phyloP scores from a whole-genome alignment of 2,888 invertebrate genomes.

The Liopterus haemorrhoidalis region DNA sequence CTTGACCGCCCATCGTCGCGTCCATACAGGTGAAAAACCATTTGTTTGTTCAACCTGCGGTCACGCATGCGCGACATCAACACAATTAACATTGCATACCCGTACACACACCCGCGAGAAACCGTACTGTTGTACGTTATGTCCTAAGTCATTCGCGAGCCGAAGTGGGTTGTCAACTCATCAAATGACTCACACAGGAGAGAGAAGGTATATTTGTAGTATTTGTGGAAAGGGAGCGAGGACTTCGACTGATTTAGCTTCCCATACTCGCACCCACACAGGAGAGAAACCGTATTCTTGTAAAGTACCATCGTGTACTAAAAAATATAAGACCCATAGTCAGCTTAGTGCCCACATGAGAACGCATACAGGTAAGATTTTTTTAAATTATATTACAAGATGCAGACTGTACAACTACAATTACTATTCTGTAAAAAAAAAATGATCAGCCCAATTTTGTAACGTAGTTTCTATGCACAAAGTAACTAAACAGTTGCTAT shows the following conservation, averaged over 20 bases:
- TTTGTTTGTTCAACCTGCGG: slow-evolving; percentile 37
- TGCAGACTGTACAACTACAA: no score
- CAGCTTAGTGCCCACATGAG: slow-evolving; percentile 34
- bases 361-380: slow-evolving; percentile 34
- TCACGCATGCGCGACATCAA: slow-evolving; percentile 34
- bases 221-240: slow-evolving; percentile 35
- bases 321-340: slow-evolving; percentile 36
- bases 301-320: slow-evolving; percentile 34
- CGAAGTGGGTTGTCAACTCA: slow-evolving; percentile 35
- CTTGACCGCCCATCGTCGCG: slow-evolving; percentile 34
- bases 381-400: neutral
- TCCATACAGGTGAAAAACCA: slow-evolving; percentile 36
- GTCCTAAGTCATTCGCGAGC: slow-evolving; percentile 37
- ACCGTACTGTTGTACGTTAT: slow-evolving; percentile 35
- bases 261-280: slow-evolving; percentile 35
- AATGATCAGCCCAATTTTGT: no score
- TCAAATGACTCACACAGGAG: slow-evolving; percentile 35
- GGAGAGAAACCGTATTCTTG: slow-evolving; percentile 36
- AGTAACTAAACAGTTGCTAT: no score
- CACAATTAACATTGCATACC: slow-evolving; percentile 35
- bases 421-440: no score
- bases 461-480: no score
- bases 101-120: slow-evolving; percentile 35
- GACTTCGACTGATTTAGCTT: slow-evolving; percentile 34
- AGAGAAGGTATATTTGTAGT: slow-evolving; percentile 34